Base-by-base conservation (phyloP, 2,888 invertebrate genomes). In the Meiosimyza decipiens region DNA sequence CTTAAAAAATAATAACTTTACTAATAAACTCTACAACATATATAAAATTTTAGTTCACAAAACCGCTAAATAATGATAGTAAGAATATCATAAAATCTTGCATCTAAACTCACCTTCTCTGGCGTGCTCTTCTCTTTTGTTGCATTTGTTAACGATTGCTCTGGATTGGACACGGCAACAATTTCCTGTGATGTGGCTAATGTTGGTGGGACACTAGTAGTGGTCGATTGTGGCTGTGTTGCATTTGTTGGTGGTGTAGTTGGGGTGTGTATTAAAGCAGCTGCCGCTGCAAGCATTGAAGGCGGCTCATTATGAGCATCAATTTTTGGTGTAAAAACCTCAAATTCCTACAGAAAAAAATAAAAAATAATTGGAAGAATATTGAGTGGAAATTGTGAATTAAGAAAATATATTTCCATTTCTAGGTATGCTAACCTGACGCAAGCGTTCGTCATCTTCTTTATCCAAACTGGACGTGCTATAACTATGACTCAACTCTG, bases 401-500 rank as follows among this genome's bases (percentile, higher is more conserved):
- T 40, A 40, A 40, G 40, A 40, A 40, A 40, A 40, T 9, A 40
- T 9, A 40, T 9, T 9, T 9, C 7, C 6, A 40, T 40, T 40
- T 40, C 9, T 9, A 40, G 6, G 9, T 60, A 50, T 33, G n/a
- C 82, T 78, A 74, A 87, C 86, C 79, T 84, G 85, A 78, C 83
- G 82, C 75, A 84, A 77, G 64, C 84, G 82, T 68, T 87, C 86
- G 75, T 92, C 93, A 82, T 96, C 96, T 77, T 96, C 96, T 79
- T 94, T 90, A 87, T 97, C 97, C 83, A 97, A 91, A 88, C 94
- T 96, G 81, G 93, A 95, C 77, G 93, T 92, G 87, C 95, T 95
- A 86, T 95, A 95, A 84, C 91, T 91, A 86, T 95, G 95, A 11
- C 70, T 91, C 75, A 85, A 76, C 75, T 89, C 91, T 79, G 90